These are phyloP conservation scores for Gulo gulo DNA, from an alignment of 2,113 vertebrate genomes.

Conservation along the genomic window DNA sequence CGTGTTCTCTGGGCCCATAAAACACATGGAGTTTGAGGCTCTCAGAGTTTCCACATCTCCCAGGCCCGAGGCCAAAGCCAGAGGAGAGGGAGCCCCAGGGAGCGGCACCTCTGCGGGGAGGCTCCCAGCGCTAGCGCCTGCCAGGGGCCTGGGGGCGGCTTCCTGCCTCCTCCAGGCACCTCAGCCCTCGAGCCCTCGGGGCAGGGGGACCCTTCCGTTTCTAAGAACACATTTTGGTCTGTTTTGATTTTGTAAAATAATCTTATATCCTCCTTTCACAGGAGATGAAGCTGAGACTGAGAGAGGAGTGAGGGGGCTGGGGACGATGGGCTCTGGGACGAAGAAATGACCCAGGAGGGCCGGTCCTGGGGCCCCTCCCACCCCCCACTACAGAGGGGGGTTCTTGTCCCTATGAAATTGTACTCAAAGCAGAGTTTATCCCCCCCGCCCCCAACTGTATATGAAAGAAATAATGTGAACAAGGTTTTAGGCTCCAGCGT, in stretches of 20 bases:
- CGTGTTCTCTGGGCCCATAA: neutral
- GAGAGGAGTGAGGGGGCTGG: neutral
- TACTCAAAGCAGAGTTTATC: neutral
- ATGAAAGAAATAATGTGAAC: neutral
- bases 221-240: neutral
- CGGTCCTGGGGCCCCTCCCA: neutral
- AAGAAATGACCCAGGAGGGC: neutral
- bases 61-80: neutral
- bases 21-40: neutral
- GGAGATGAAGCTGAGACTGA: neutral
- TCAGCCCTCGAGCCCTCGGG: fast-evolving
- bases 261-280: neutral
- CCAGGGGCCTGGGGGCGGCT: neutral
- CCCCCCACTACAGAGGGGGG: neutral
- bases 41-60: constrained; percentile 29
- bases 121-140: fast-evolving
- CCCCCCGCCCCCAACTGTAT: fast-evolving
- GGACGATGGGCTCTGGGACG: neutral
- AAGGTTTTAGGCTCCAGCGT: neutral
- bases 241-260: neutral
- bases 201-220: neutral
- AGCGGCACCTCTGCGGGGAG: neutral
- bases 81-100: neutral
- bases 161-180: too few species aligned
- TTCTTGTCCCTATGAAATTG: neutral